These are phyloP conservation scores for Pectinophora gossypiella DNA, from an alignment of 1,140 invertebrate species.

Conservation along the genomic window DNA sequence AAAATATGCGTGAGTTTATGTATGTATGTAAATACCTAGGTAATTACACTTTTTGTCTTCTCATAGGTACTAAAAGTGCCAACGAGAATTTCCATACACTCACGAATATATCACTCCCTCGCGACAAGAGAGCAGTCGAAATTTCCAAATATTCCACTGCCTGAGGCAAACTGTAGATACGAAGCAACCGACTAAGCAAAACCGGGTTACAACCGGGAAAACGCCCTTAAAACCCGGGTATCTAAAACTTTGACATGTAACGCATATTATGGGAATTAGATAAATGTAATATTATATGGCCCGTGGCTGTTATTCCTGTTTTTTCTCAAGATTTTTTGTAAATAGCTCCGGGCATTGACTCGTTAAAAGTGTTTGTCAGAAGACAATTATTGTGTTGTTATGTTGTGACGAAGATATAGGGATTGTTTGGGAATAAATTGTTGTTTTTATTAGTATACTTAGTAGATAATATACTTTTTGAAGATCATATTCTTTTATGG, in stretches of 20 bases:
- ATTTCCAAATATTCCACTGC: conserved; percentile 3
- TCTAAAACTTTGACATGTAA: conserved; percentile 60
- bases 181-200: conserved; percentile 14
- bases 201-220: conserved; percentile 29
- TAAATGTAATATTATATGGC: conserved; percentile 33
- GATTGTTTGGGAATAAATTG: too few relatives aligned
- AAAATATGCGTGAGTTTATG: too few relatives aligned
- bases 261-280: conserved; percentile 59
- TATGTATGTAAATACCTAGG: too few relatives aligned
- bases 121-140: not conserved
- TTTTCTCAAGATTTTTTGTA: not conserved
- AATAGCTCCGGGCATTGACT: not conserved
- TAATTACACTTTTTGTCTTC: too few relatives aligned
- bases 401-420: not conserved
- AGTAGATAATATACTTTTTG: too few relatives aligned
- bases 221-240: conserved; percentile 41
- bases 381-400: not conserved
- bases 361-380: not conserved
- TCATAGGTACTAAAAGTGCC: too few relatives aligned
- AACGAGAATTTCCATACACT: not conserved
- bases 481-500: too few relatives aligned
- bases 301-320: not conserved
- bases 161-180: conserved; percentile 7
- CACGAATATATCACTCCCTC: not conserved
- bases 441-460: too few relatives aligned